phyloP scores from a whole-genome alignment of 2,113 vertebrate species.

The Mus spicilegus region DNA sequence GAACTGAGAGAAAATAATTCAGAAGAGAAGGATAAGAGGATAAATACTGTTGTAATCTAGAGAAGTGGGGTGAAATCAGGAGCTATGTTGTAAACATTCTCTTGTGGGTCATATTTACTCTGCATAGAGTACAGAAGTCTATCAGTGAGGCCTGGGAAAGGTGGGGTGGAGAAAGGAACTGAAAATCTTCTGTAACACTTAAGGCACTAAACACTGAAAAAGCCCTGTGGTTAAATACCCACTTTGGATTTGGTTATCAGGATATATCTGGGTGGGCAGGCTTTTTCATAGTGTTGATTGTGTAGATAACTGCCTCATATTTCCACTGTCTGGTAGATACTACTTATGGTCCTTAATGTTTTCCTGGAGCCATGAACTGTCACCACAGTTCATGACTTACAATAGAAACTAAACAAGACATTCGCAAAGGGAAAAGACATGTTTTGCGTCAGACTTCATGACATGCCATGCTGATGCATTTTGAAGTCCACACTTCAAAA shows the following conservation, averaged over 20 bases:
- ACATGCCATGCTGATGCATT: slow-evolving; percentile 69
- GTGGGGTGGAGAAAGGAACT: neutral
- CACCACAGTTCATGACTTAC: slow-evolving; percentile 74
- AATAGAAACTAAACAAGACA: slow-evolving; percentile 75
- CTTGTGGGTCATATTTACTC: neutral
- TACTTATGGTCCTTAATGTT: slow-evolving; percentile 73
- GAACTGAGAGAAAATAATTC: neutral
- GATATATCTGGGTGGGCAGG: slow-evolving; percentile 49
- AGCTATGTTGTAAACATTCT: neutral
- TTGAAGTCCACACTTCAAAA: slow-evolving; percentile 74
- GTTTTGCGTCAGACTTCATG: slow-evolving; percentile 81
- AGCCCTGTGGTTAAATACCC: slow-evolving; percentile 8
- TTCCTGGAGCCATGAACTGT: slow-evolving; percentile 82
- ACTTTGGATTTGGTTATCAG: slow-evolving; percentile 49
- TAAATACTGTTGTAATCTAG: neutral
- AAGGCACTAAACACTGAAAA: slow-evolving; percentile 5
- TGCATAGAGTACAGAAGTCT: neutral
- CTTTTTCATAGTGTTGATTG: slow-evolving; percentile 51
- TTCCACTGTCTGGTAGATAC: slow-evolving; percentile 77
- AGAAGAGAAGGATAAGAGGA: neutral
- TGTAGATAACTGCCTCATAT: slow-evolving; percentile 64
- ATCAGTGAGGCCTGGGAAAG: neutral
- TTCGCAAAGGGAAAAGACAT: slow-evolving; percentile 72
- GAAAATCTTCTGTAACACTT: neutral
- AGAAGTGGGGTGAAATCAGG: neutral